Evolutionary conservation across 1,140 invertebrate genomes (phyloP), one percentile per base, ranked within the genome.

Genomic region (Galendromus occidentalis): DNA sequence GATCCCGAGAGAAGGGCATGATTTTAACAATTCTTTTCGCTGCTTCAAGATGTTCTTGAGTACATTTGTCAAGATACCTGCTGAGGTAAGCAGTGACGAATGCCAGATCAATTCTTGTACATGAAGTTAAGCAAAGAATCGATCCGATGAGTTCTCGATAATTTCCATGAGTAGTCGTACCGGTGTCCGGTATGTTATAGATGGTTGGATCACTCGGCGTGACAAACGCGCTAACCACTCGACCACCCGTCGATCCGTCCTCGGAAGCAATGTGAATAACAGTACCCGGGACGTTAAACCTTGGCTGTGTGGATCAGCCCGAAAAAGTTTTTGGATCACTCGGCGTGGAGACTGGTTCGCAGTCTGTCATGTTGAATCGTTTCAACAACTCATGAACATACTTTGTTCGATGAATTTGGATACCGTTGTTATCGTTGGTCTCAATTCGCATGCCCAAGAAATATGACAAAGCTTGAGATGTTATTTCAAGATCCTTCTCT

Each of bases 311-410:
- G 4, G 45, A 22, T 20, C 14, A 6, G 28, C 4, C 14, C 14
- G 28, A 28, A 14, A 6, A 47, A 7, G 14, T n/a, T 55, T 70
- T 69, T 44, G 66, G 51, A 44, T 76, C 72, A 59, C 75, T 71
- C 12, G 74, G 73, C n/a, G 71, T 72, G 4, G 55, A n/a, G 0
- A 69, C 69, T 9, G 70, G 63, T 44, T 72, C 74, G 25, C 55
- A 69, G 7, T 74, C 63, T 17, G 64, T n/a, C 71, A 75, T 69
- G 12, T 67, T 66, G 65, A 75, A 78, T 20, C 64, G 64, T 28
- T 69, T 42, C n/a, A 70, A 18, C 2, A 71, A 44, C 17, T 67
- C 20, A 17, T 42, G 33, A 9, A 68, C 64, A 45, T 69, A 69
- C 39, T 44, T 29, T 65, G 33, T 30, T 66, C 68, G 70, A 64